Percentiles rank a stretch among this genome's conserved stretches.
Evolutionary conservation across 2,113 vertebrate species (phyloP).

Genomic region (Willisornis vidua): DNA sequence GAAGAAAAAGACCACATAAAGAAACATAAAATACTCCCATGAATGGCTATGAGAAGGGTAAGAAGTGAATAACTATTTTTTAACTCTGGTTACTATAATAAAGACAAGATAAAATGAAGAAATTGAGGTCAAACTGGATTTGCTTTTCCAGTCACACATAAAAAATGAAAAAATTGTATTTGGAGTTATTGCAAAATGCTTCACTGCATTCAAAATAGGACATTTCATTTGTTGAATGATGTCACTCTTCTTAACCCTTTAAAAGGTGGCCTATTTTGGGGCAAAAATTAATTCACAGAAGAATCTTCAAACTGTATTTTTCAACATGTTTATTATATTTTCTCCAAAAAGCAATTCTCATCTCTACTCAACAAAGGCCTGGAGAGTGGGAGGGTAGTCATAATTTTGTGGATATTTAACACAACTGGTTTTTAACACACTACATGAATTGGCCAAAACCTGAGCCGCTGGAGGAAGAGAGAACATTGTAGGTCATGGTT

Average conservation of each 20-base stretch:
- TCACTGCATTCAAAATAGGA: background rate
- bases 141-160: background rate
- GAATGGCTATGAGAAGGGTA: background rate
- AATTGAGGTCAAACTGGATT: background rate
- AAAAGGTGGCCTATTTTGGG: background rate
- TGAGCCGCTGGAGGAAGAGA: background rate
- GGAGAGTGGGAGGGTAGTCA: rapidly evolving
- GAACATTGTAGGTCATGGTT: background rate
- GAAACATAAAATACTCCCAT: background rate
- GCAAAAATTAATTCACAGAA: background rate
- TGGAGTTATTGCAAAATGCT: background rate
- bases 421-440: background rate
- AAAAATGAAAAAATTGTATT: background rate
- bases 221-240: background rate
- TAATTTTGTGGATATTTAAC: background rate
- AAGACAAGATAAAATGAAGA: background rate
- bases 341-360: background rate
- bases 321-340: background rate
- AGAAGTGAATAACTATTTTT: background rate
- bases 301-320: background rate
- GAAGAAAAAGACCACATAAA: background rate
- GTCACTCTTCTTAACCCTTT: background rate
- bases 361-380: background rate
- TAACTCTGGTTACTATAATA: background rate
- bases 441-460: background rate